Base-by-base conservation (phyloP, 1,140 invertebrate genomes). In the Trachymyrmex septentrionalis region DNA sequence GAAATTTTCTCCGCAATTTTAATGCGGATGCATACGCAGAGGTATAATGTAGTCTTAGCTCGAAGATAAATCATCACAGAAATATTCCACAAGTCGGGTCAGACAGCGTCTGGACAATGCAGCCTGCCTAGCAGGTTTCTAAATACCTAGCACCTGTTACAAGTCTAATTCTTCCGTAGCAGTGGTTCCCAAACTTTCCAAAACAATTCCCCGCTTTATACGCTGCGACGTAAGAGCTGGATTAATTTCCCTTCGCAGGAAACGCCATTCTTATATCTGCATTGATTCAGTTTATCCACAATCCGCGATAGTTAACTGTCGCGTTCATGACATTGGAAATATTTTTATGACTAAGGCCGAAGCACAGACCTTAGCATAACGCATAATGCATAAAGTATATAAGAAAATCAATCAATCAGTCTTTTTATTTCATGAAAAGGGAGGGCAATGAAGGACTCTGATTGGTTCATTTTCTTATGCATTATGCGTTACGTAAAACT, bases 91-190 rank as follows among this genome's bases (percentile, higher is more conserved):
- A 50, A 78, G 61, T 30, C 61, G 24, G 64, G 64, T 81, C 66
- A 81, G 77, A 81, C 77, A 71, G 30, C 10, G 77, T 81, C 77
- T 81, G 77, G 77, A 81, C 64, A 81, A 81, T 81, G 44, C 48
- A 81, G 64, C 64, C 64, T 81, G 77, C 30, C 30, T 69, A 63
- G 64, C 77, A 69, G 48, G 77, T 81, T 81, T 81, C 77, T 81
- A 81, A 81, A 81, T 81, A 69, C 77, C 64, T 38, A 69, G 48
- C 77, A 81, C 77, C 77, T 81, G 77, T 71, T 69, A 69, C 64
- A 57, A 81, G 64, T 81, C 77, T 81, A 81, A 81, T 81, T 81
- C 77, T 81, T 81, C 30, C 48, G 77, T 24, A 53, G 14, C 66
- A 53, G 44, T 53, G 66, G 30, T 72, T 86, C 77, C 48, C 77